phyloP scores from a whole-genome alignment of 2,888 invertebrate species.

The Dynastes maya region DNA sequence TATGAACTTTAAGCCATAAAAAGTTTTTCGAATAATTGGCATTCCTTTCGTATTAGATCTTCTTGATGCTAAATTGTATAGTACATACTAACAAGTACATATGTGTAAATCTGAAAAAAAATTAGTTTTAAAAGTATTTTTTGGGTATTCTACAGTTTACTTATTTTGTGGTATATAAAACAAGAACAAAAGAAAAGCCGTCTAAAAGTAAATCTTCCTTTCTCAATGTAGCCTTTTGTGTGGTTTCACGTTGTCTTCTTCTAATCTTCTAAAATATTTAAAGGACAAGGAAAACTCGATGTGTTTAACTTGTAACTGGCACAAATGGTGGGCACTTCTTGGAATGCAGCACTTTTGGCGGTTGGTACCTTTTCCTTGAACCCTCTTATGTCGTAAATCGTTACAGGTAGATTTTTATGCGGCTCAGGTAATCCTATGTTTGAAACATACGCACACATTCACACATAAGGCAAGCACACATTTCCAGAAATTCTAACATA shows the following conservation, averaged over 20 bases:
- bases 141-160: too few species aligned
- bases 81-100: too few species aligned
- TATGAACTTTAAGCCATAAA: too few species aligned
- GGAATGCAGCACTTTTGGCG: constrained; percentile 31
- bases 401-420: constrained; percentile 37
- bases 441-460: constrained; percentile 1
- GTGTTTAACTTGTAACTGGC: neutral
- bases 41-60: too few species aligned
- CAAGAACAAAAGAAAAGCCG: too few species aligned
- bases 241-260: neutral
- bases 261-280: constrained; percentile 12
- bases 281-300: neutral
- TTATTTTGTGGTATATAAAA: too few species aligned
- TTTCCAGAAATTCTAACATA: neutral
- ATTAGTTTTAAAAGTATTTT: too few species aligned
- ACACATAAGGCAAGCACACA: neutral
- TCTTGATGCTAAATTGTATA: too few species aligned
- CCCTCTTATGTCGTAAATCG: constrained; percentile 30
- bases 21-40: too few species aligned
- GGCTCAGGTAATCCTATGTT: constrained; percentile 23
- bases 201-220: too few species aligned
- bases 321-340: neutral
- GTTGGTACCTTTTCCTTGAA: neutral
- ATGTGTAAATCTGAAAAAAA: too few species aligned
- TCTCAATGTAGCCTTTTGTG: too few species aligned